Evolutionary conservation across 2,888 invertebrate genomes (phyloP), one percentile per base, ranked within the genome.

Genomic region (Diloba caeruleocephala): DNA sequence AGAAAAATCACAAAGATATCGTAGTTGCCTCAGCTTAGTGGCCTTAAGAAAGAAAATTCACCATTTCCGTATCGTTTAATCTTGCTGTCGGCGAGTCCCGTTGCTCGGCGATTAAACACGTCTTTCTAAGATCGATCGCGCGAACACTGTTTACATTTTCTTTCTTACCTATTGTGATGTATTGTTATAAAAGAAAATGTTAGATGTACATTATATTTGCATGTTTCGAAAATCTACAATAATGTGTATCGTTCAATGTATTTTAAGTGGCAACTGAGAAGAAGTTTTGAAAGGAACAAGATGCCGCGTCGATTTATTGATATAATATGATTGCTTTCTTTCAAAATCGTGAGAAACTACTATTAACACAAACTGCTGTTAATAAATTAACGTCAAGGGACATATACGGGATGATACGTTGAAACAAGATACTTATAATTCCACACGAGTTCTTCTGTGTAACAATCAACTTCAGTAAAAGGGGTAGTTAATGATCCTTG

Each of bases 21-120:
- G 25, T 45, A 67, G 62, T 57, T 69, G 55, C 65, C 58, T 63
- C 46, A 45, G 64, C 64, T 64, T 55, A 48, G 52, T 62, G 68
- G 62, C 62, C 68, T 53, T 31, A 51, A 61, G 49, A 64, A 70
- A 62, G 68, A 70, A 68, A 75, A 69, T 55, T 66, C 52, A 68
- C 37, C 26, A 76, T 78, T 84, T 80, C 79, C 79, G 76, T 78
- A 78, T 68, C 79, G 71, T 79, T 84, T 84, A 82, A 86, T 85
- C 87, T 79, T 76, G 71, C 76, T 74, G 71, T 66, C 70, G 50
- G 64, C 55, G 54, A 52, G 59, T 65, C 62, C 43, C 71, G 83
- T 82, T 83, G 82, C 80, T 71, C 70, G 71, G 80, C 81, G 87
- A 85, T 87, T 85, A 84, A 82, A 83, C 82, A 84, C 77, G 76